phyloP scores from a whole-genome alignment of 2,113 vertebrate species.

The Balaeniceps rex region DNA sequence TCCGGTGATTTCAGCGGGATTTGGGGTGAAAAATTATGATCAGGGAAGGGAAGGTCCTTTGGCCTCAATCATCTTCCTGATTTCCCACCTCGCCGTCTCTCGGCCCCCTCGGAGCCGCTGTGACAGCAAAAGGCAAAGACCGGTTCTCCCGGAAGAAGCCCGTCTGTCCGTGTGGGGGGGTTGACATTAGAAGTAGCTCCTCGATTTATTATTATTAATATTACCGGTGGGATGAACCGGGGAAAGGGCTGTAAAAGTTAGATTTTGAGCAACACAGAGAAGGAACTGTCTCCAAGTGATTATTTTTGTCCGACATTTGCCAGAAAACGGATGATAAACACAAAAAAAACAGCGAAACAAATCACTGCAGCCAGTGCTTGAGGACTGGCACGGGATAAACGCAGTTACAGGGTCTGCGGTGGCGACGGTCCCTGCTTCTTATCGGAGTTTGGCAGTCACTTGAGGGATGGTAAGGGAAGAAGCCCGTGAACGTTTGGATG shows the following conservation, averaged over 20 bases:
- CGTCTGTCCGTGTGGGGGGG: rapidly evolving
- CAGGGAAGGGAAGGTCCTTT: neutral
- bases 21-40: neutral
- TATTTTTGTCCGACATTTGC: neutral
- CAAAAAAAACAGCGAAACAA: neutral
- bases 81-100: neutral
- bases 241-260: neutral
- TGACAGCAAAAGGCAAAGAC: neutral
- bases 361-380: neutral
- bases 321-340: neutral
- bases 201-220: neutral
- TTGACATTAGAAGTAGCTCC: neutral
- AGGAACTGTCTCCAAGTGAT: neutral
- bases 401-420: neutral
- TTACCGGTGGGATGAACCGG: too few species aligned
- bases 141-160: neutral
- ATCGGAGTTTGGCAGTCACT: neutral
- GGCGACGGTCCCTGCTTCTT: neutral
- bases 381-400: neutral
- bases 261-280: neutral
- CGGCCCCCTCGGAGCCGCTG: neutral
- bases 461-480: neutral
- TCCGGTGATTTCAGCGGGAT: neutral
- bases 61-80: neutral
- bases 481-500: neutral